These are phyloP conservation scores for Spisula solida DNA, from an alignment of 2,888 invertebrate species.

Conservation along the genomic window DNA sequence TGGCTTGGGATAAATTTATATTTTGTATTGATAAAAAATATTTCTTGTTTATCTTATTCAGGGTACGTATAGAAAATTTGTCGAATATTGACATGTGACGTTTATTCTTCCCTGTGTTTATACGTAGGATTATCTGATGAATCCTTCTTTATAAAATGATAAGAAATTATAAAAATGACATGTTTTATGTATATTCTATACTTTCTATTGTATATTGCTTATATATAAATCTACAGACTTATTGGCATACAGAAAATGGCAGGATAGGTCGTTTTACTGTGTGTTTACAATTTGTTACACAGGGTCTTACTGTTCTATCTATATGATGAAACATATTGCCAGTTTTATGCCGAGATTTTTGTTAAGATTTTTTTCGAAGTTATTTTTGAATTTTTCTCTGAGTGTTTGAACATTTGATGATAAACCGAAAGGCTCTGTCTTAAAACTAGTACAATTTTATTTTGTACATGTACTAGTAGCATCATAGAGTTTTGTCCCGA, in stretches of 20 bases:
- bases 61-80: not conserved
- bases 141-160: slow-evolving; percentile 4
- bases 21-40: not conserved
- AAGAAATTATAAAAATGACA: not conserved
- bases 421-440: not conserved
- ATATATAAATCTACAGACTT: not conserved
- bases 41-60: not conserved
- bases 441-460: not conserved
- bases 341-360: not conserved
- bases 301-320: not conserved
- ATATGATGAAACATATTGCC: not conserved
- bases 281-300: not conserved
- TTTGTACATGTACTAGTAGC: not conserved
- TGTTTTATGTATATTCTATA: no score
- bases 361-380: not conserved
- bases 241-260: not conserved
- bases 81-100: not conserved
- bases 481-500: not conserved
- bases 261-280: not conserved
- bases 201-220: no score
- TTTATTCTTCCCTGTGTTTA: not conserved
- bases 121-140: not conserved
- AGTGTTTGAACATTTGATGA: no score
- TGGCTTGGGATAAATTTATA: not conserved
- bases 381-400: not conserved